Conservation (phyloP, 1,140 invertebrate genomes). For the Bombyx mandarina region DNA sequence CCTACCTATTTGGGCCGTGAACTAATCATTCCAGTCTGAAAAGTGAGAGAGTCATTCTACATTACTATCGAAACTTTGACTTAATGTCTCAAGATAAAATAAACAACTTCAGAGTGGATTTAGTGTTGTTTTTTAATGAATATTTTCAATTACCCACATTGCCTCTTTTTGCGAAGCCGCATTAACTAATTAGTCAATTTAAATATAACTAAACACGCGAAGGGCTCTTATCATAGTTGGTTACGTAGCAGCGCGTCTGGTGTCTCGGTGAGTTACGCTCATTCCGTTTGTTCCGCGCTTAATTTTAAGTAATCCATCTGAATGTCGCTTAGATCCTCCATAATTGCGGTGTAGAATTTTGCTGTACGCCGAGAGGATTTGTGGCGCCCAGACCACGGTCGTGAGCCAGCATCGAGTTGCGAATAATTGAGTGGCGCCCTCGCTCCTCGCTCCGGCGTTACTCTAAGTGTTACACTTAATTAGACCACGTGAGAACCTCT, state of each 20-base stretch:
- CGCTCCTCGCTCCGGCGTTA: conserved; percentile 19
- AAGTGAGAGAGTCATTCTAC: too few relatives aligned
- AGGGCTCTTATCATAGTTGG: background rate
- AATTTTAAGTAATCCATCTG: conserved; percentile 60
- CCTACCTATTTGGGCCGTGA: too few relatives aligned
- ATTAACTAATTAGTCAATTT: too few relatives aligned
- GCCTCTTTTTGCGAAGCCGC: too few relatives aligned
- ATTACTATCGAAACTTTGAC: too few relatives aligned
- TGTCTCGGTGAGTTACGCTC: conserved; percentile 39
- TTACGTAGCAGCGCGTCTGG: conserved; percentile 12
- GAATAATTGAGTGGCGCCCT: conserved; percentile 58
- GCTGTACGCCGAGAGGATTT: conserved; percentile 41
- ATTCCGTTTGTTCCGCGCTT: conserved; percentile 49
- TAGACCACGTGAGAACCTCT: conserved; percentile 54
- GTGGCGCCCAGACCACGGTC: conserved; percentile 15
- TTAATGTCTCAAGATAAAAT: too few relatives aligned
- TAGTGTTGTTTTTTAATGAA: too few relatives aligned
- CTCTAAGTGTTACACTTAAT: conserved; percentile 59
- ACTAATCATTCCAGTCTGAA: too few relatives aligned
- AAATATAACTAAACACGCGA: background rate
- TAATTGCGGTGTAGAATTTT: conserved; percentile 55
- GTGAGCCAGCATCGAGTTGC: conserved; percentile 61
- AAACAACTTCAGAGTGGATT: too few relatives aligned
- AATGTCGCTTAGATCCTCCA: conserved; percentile 42
- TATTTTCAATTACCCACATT: too few relatives aligned